Conservation (phyloP, 2,888 invertebrate genomes). For the Cynaeus angustus region DNA sequence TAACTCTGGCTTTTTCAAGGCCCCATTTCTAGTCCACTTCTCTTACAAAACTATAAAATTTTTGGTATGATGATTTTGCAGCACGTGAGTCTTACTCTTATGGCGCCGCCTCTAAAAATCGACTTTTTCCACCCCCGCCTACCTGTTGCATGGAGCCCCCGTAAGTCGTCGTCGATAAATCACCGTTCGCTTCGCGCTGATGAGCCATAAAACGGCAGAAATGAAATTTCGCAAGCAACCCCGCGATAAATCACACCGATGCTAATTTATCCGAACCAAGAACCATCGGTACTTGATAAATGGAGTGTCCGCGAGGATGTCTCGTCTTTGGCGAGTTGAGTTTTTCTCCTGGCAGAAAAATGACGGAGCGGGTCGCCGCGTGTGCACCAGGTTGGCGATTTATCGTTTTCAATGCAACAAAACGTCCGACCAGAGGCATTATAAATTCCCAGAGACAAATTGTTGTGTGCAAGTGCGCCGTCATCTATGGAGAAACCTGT, state of each 20-base stretch:
- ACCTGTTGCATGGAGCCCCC: slow-evolving; percentile 14
- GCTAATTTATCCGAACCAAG: slow-evolving; percentile 66
- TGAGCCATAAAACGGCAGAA: slow-evolving; percentile 63
- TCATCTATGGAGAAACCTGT: slow-evolving; percentile 33
- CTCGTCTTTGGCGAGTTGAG: slow-evolving; percentile 4
- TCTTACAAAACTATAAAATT: neutral
- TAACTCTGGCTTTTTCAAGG: neutral
- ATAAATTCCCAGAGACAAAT: slow-evolving; percentile 61
- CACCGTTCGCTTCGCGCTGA: slow-evolving; percentile 28
- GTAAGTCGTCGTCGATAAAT: slow-evolving; percentile 1
- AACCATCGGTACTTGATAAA: slow-evolving; percentile 66
- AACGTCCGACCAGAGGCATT: slow-evolving; percentile 57
- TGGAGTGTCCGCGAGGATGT: slow-evolving; percentile 61
- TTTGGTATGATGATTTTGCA: too few species aligned
- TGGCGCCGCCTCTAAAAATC: neutral
- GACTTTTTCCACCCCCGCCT: neutral
- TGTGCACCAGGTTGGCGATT: slow-evolving; percentile 50
- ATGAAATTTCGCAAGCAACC: slow-evolving; percentile 60
- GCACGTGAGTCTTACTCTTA: too few species aligned
- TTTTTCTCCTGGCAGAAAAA: slow-evolving; percentile 3
- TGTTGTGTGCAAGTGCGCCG: slow-evolving; percentile 49
- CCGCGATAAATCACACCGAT: slow-evolving; percentile 68
- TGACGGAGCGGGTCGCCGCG: slow-evolving; percentile 20
- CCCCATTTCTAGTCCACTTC: neutral
- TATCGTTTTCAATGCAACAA: slow-evolving; percentile 55